Conservation (phyloP, 2,113 vertebrate genomes). For the Prinia subflava region DNA sequence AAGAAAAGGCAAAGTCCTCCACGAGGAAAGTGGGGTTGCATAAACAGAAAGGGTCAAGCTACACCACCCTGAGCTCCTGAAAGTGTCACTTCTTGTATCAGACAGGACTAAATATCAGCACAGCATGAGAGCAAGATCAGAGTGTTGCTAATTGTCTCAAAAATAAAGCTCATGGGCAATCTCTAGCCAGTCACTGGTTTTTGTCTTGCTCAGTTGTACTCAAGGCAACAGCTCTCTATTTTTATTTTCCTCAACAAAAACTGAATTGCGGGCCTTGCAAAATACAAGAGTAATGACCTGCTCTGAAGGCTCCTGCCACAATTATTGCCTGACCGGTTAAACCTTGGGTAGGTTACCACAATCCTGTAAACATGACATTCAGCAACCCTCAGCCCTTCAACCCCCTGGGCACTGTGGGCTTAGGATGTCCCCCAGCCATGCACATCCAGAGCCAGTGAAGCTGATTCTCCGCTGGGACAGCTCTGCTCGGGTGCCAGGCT, state of each 20-base stretch:
- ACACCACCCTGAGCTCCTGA: neutral
- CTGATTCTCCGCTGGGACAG: neutral
- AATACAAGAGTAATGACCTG: neutral
- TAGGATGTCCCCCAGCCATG: neutral
- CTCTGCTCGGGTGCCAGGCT: neutral
- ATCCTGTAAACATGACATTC: neutral
- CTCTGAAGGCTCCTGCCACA: neutral
- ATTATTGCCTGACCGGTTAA: neutral
- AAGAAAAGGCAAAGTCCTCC: neutral
- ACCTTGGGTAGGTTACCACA: neutral
- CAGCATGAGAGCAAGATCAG: neutral
- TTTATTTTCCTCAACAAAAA: neutral
- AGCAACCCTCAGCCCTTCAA: neutral
- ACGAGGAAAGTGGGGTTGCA: neutral
- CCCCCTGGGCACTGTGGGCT: neutral
- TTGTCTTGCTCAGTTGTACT: neutral
- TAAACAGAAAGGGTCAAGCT: neutral
- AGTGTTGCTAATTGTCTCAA: neutral
- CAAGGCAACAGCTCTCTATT: neutral
- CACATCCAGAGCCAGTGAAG: neutral
- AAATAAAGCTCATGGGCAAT: neutral
- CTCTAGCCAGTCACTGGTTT: neutral
- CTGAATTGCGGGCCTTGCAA: neutral
- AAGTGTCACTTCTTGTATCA: neutral
- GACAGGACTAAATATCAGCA: neutral